Evolutionary conservation across 2,797 vertebrate genomes (phyloP).

Genomic region (Uromys caudimaculatus): DNA sequence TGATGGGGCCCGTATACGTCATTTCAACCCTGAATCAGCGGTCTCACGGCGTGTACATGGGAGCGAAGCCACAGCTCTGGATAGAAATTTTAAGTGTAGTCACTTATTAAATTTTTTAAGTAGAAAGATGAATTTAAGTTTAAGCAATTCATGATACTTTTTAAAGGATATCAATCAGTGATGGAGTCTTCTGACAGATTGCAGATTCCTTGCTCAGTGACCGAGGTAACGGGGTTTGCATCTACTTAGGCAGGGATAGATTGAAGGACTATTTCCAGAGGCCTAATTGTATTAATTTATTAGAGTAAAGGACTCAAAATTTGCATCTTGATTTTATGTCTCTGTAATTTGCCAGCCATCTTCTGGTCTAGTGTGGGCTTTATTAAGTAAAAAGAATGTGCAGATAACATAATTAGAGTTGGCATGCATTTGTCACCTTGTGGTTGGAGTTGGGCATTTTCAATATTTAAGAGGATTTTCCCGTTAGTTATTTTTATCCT

Average conservation of each 20-base stretch:
- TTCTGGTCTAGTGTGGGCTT: neutral
- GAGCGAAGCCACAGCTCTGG: neutral
- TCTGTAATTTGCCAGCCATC: neutral
- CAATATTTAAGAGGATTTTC: neutral
- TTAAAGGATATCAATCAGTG: neutral
- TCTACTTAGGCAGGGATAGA: neutral
- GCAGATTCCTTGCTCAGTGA: neutral
- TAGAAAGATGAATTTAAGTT: neutral
- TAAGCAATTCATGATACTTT: neutral
- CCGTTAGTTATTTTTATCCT: neutral
- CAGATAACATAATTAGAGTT: neutral
- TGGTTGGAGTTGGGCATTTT: neutral
- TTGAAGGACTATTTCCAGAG: neutral
- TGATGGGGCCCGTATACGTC: neutral
- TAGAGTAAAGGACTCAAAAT: neutral
- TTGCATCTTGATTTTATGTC: neutral
- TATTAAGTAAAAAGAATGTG: neutral
- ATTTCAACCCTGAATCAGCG: neutral
- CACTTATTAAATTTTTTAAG: neutral
- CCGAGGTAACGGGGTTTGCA: neutral
- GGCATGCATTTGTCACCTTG: neutral
- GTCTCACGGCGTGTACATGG: neutral
- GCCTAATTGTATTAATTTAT: neutral
- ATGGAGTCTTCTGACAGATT: neutral
- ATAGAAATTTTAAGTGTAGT: neutral